These are phyloP conservation scores for Epinephelus moara DNA, from an alignment of 2,113 vertebrate genomes.

Conservation along the genomic window DNA sequence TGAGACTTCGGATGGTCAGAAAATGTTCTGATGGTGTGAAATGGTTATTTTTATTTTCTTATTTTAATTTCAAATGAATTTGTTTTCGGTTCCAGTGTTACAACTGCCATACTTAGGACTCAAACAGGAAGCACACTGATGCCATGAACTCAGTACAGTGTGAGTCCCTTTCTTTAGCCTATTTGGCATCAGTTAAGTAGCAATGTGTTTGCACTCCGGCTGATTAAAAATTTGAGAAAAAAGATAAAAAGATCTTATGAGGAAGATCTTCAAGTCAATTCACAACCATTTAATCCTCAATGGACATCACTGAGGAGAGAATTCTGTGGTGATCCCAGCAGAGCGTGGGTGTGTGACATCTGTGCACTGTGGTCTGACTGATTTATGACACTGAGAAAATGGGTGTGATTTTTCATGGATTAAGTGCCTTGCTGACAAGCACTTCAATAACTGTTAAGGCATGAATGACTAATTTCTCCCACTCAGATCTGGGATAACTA, in stretches of 20 bases:
- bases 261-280: neutral
- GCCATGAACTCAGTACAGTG: neutral
- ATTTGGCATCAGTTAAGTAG: neutral
- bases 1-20: neutral
- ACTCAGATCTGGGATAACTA: slow-evolving; percentile 2
- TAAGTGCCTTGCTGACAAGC: slow-evolving; percentile 4
- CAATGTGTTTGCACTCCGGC: too few species aligned
- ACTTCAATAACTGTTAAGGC: neutral
- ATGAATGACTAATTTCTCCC: slow-evolving; percentile 9
- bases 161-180: neutral
- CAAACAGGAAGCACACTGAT: neutral
- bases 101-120: neutral
- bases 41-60: neutral
- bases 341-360: slow-evolving; percentile 1
- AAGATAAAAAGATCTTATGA: too few species aligned
- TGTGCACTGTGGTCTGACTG: neutral
- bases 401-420: neutral
- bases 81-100: neutral
- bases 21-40: neutral
- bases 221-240: neutral
- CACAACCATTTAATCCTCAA: neutral
- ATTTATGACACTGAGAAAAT: neutral
- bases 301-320: neutral
- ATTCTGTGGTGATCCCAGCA: neutral
- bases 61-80: neutral